Percentiles rank a stretch among this genome's conserved stretches.
Evolutionary conservation across 2,888 invertebrate species (phyloP).

Genomic region (Leucozona laternaria): DNA sequence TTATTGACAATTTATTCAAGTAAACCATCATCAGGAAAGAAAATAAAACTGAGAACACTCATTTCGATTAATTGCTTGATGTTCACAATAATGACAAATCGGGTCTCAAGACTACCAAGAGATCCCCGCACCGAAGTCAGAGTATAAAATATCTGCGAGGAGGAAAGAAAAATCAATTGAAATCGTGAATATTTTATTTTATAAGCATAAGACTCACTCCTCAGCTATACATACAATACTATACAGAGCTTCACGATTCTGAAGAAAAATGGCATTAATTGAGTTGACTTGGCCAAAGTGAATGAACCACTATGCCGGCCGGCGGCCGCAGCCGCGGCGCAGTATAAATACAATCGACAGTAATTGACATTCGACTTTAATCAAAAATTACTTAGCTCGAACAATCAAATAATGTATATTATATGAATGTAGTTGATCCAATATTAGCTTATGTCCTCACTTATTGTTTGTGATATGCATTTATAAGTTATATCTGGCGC

Average conservation of each 20-base stretch:
- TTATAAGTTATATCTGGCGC: not conserved
- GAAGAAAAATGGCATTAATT: constrained; percentile 45
- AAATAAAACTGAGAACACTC: constrained; percentile 35
- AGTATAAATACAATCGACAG: constrained; percentile 38
- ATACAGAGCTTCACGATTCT: not conserved
- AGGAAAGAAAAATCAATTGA: constrained; percentile 41
- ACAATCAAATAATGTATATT: not conserved
- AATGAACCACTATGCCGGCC: constrained; percentile 32
- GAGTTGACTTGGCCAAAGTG: constrained; percentile 42
- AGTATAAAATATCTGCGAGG: not conserved
- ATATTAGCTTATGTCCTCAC: constrained; percentile 38
- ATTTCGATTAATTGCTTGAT: constrained; percentile 30
- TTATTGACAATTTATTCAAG: constrained; percentile 10
- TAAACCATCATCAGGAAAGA: not conserved
- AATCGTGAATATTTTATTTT: constrained; percentile 43
- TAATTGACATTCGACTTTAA: constrained; percentile 67
- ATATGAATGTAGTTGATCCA: constrained; percentile 36
- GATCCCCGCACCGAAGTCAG: not conserved
- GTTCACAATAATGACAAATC: constrained; percentile 34
- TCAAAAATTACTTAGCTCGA: constrained; percentile 58
- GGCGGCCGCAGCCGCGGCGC: not conserved
- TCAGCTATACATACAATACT: too few species aligned
- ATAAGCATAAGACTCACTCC: not conserved
- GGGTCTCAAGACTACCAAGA: constrained; percentile 20
- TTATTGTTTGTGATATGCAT: not conserved